A percentile compares a stretch with the other conserved stretches of the same genome.
phyloP scores from a whole-genome alignment of 2,797 vertebrate genomes.

The Tokudaia tokunoshimensis region DNA sequence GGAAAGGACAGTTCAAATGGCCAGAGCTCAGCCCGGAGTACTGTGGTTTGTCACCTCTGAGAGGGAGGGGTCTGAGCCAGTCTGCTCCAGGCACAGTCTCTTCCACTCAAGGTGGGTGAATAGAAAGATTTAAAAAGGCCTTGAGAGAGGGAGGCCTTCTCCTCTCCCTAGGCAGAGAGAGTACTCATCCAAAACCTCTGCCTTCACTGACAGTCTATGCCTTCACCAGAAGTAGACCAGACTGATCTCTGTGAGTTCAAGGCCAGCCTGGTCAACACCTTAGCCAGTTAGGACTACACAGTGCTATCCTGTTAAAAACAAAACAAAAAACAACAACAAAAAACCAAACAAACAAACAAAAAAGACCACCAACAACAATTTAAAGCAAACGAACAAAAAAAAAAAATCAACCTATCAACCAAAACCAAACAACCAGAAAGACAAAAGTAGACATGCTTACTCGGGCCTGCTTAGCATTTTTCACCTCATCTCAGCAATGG shows the following conservation, averaged over 20 bases:
- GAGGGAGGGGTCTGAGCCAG: neutral
- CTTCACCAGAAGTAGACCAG: neutral
- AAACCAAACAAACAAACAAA: neutral
- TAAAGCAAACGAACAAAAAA: neutral
- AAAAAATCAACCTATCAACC: neutral
- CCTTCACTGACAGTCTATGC: neutral
- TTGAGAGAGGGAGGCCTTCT: neutral
- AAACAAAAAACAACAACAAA: neutral
- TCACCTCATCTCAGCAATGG: neutral
- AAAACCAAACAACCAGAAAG: neutral
- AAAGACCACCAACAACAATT: neutral
- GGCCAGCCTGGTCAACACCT: neutral
- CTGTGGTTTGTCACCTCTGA: neutral
- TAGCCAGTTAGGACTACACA: neutral
- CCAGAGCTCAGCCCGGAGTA: neutral
- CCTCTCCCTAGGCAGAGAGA: neutral
- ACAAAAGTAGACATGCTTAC: neutral
- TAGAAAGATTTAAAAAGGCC: neutral
- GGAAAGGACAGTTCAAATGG: neutral
- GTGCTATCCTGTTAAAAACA: neutral
- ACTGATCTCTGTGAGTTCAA: neutral
- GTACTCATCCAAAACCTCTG: neutral
- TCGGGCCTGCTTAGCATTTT: neutral
- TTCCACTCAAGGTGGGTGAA: neutral
- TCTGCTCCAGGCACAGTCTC: neutral